A percentile compares a stretch with the other conserved stretches of the same genome.
Conservation (phyloP, 2,113 vertebrate genomes). For the Eolophus roseicapilla region DNA sequence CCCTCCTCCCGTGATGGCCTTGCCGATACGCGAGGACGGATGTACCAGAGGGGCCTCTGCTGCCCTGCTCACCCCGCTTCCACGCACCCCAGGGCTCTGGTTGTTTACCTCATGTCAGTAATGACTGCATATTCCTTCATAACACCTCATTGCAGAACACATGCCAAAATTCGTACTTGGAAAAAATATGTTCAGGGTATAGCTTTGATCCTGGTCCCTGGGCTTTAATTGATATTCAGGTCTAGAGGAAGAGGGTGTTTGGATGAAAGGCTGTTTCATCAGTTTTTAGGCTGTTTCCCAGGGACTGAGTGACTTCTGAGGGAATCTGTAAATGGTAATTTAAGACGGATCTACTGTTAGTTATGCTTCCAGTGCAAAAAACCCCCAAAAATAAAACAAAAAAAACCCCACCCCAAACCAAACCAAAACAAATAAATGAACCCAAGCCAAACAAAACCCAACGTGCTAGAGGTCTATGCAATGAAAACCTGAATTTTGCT, state of each 20-base stretch:
- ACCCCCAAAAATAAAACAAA: neutral
- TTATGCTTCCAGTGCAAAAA: neutral
- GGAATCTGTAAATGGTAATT: neutral
- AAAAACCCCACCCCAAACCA: neutral
- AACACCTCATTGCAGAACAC: fast-evolving
- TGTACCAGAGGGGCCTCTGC: neutral
- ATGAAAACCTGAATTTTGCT: neutral
- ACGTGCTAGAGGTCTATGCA: neutral
- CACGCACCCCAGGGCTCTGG: neutral
- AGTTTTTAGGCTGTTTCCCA: neutral
- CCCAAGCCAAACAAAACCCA: neutral
- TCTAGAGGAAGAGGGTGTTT: neutral
- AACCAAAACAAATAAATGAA: neutral
- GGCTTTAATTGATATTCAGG: fast-evolving
- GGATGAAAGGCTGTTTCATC: neutral
- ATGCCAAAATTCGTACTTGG: fast-evolving
- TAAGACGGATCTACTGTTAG: fast-evolving
- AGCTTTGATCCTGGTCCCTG: neutral
- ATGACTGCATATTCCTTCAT: fast-evolving
- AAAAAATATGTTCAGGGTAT: neutral
- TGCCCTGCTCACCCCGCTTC: neutral
- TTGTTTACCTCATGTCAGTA: neutral
- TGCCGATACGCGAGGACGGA: neutral
- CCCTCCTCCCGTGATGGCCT: neutral
- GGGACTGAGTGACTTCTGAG: neutral